Conservation (phyloP, 2,888 invertebrate genomes). For the Clunio marinus region DNA sequence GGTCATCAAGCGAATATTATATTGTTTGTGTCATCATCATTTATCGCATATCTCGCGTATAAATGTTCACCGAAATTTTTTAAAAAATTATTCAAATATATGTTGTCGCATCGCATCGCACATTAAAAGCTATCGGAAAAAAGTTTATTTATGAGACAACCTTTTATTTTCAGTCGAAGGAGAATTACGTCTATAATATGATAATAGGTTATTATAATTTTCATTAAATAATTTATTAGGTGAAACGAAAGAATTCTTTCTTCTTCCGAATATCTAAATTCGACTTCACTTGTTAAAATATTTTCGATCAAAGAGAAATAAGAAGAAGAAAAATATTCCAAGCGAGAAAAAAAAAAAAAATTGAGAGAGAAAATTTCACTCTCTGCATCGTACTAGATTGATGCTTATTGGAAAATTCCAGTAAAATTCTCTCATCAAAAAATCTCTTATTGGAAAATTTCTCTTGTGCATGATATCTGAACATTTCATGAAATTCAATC, state of each 20-base stretch:
- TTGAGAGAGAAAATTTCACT: too few relatives aligned
- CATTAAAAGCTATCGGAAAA: background rate
- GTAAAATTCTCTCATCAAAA: too few relatives aligned
- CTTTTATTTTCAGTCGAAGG: constrained; percentile 11
- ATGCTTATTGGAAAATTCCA: too few relatives aligned
- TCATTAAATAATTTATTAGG: constrained; percentile 26
- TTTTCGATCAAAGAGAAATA: background rate
- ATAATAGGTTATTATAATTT: constrained; percentile 22
- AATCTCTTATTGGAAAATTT: background rate
- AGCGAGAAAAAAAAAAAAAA: too few relatives aligned
- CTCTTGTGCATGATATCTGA: background rate
- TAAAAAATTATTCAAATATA: constrained; percentile 1
- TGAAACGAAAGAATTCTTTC: background rate
- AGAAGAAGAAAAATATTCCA: too few relatives aligned
- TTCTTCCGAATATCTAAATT: background rate
- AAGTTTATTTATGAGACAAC: constrained; percentile 13
- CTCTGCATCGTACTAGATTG: too few relatives aligned
- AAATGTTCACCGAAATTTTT: background rate
- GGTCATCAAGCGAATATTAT: background rate
- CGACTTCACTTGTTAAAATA: background rate
- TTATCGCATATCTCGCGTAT: background rate
- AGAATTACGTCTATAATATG: constrained; percentile 29
- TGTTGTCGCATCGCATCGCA: background rate
- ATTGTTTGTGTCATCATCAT: background rate
- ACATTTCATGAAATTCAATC: constrained; percentile 1